Conservation (phyloP, 2,888 invertebrate genomes). For the Acheta domesticus region DNA sequence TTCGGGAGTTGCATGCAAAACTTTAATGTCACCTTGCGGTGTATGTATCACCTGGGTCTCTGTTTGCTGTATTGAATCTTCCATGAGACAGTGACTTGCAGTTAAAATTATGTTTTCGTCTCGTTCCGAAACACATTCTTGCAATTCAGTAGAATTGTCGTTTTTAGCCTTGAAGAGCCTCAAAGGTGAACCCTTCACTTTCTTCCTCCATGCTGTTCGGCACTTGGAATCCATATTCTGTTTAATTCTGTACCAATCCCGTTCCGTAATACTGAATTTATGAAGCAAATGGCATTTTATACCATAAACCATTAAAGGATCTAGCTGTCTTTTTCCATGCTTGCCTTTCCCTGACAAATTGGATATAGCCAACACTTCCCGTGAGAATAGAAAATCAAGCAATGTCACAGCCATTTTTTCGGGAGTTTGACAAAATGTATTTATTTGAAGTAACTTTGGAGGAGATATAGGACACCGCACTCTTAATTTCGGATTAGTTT, state of each 20-base stretch:
- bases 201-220: constrained; percentile 49
- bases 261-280: constrained; percentile 51
- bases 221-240: constrained; percentile 55
- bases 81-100: constrained; percentile 31
- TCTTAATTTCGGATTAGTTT: constrained; percentile 49
- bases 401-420: constrained; percentile 55
- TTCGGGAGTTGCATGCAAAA: constrained; percentile 37
- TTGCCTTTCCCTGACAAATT: constrained; percentile 54
- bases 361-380: constrained; percentile 52
- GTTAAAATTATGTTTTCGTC: constrained; percentile 35
- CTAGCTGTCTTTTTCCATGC: constrained; percentile 52
- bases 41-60: constrained; percentile 37
- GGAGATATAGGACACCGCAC: constrained; percentile 50
- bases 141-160: constrained; percentile 19
- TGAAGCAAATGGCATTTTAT: constrained; percentile 50
- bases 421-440: constrained; percentile 52
- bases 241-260: constrained; percentile 53
- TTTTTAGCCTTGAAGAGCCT: constrained; percentile 30
- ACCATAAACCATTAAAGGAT: constrained; percentile 51
- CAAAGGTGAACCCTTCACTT: constrained; percentile 36
- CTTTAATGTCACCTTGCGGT: constrained; percentile 37
- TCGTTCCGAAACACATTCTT: constrained; percentile 33
- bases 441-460: constrained; percentile 50
- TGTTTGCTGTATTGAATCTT: constrained; percentile 34
- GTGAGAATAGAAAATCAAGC: constrained; percentile 52